Conservation (phyloP, 1,140 invertebrate genomes). For the Panonychus citri region DNA sequence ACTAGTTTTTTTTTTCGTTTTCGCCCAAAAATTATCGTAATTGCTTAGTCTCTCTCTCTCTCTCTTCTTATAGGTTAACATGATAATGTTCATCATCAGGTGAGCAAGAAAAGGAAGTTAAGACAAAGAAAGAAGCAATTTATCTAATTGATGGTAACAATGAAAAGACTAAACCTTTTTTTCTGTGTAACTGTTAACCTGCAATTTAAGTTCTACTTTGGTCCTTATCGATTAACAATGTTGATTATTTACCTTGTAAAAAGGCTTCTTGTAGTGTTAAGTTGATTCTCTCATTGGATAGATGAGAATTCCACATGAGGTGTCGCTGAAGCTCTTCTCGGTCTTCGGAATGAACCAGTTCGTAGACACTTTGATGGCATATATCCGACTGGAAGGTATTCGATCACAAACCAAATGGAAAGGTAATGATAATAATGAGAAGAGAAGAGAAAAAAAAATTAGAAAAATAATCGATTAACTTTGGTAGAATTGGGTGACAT, state of each 20-base stretch:
- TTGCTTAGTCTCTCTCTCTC: no score
- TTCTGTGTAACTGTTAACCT: neutral
- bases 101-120: neutral
- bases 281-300: constrained; percentile 12
- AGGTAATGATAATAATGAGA: neutral
- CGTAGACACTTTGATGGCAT: constrained; percentile 94
- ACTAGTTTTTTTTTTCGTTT: neutral
- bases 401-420: neutral
- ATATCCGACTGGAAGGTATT: constrained; percentile 68
- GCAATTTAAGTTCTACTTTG: neutral
- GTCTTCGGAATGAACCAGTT: constrained; percentile 95
- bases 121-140: neutral
- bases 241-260: constrained; percentile 11
- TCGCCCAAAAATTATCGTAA: no score
- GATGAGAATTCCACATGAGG: constrained; percentile 68
- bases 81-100: no score
- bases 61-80: no score
- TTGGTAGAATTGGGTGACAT: no score
- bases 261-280: constrained; percentile 14
- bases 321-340: constrained; percentile 87
- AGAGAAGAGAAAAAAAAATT: no score
- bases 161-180: neutral
- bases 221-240: no score
- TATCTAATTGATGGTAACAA: neutral
- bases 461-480: neutral